phyloP scores from a whole-genome alignment of 2,113 vertebrate species.

The Triplophysa siluroides region DNA sequence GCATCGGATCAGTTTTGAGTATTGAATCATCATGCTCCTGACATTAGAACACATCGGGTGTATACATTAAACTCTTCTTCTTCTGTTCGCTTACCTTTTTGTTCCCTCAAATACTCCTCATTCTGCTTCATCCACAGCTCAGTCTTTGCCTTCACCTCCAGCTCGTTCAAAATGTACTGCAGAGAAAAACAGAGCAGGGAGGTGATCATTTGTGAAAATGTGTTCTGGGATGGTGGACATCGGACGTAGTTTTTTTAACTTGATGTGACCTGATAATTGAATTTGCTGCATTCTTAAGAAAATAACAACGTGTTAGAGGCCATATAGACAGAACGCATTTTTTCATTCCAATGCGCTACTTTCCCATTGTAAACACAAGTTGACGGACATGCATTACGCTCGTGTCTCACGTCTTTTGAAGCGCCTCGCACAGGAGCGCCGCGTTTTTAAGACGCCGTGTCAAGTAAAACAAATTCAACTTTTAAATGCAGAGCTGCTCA shows the following conservation, averaged over 20 bases:
- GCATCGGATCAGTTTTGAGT: not conserved
- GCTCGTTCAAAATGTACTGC: slow-evolving; percentile 93
- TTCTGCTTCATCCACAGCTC: slow-evolving; percentile 97
- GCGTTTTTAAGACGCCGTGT: too few species aligned
- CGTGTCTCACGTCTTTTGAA: too few species aligned
- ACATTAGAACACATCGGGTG: slow-evolving; percentile 9
- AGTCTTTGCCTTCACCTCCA: slow-evolving; percentile 89
- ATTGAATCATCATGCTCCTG: slow-evolving; percentile 14
- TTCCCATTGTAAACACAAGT: too few species aligned
- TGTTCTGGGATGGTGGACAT: not conserved
- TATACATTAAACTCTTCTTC: not conserved
- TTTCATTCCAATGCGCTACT: too few species aligned
- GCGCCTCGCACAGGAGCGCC: too few species aligned
- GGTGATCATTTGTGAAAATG: slow-evolving; percentile 27
- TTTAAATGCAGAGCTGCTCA: too few species aligned
- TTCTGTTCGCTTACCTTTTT: slow-evolving; percentile 79
- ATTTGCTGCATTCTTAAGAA: too few species aligned
- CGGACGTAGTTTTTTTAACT: not conserved
- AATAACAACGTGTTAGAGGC: not conserved
- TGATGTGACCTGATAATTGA: slow-evolving; percentile 2
- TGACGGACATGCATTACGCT: too few species aligned
- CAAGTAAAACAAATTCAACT: too few species aligned
- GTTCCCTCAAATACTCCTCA: slow-evolving; percentile 91
- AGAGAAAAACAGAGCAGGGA: slow-evolving; percentile 22
- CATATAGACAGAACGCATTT: too few species aligned